These are phyloP conservation scores for Microctenopoma lineatum DNA, from an alignment of 2,797 vertebrate species.

Conservation along the genomic window DNA sequence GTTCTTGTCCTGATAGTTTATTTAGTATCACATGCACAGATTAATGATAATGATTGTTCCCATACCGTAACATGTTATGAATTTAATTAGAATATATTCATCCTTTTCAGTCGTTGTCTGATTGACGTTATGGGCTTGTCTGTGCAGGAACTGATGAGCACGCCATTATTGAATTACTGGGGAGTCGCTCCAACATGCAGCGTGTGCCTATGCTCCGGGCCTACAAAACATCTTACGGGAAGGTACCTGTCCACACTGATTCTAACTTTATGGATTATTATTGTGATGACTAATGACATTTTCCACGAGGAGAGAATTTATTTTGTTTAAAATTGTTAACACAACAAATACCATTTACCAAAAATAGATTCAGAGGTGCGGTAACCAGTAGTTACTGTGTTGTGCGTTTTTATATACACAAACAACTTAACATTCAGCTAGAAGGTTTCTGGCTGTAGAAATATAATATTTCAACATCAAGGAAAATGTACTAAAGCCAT, in stretches of 20 bases:
- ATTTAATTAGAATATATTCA: no score
- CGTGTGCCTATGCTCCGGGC: slow-evolving; percentile 88
- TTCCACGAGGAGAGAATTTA: not conserved
- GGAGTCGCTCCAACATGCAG: slow-evolving; percentile 92
- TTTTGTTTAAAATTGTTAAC: not conserved
- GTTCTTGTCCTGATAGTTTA: no score
- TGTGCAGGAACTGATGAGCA: slow-evolving; percentile 93
- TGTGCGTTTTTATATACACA: no score
- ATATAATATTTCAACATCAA: no score
- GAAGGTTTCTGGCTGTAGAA: no score
- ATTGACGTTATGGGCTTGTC: slow-evolving; percentile 45
- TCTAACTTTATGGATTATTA: not conserved
- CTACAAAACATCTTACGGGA: slow-evolving; percentile 97
- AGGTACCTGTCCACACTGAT: slow-evolving; percentile 81
- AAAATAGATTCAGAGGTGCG: not conserved
- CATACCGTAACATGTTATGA: no score
- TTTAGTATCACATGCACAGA: no score
- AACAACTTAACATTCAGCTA: no score
- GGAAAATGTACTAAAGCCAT: no score
- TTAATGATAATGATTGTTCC: no score
- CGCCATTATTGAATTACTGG: slow-evolving; percentile 94
- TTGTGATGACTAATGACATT: slow-evolving; percentile 1
- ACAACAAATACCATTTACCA: slow-evolving; percentile 2
- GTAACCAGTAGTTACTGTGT: not conserved
- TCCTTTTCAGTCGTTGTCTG: not conserved